Base-by-base conservation (phyloP, 2,797 vertebrate species). In the Varecia variegata region DNA sequence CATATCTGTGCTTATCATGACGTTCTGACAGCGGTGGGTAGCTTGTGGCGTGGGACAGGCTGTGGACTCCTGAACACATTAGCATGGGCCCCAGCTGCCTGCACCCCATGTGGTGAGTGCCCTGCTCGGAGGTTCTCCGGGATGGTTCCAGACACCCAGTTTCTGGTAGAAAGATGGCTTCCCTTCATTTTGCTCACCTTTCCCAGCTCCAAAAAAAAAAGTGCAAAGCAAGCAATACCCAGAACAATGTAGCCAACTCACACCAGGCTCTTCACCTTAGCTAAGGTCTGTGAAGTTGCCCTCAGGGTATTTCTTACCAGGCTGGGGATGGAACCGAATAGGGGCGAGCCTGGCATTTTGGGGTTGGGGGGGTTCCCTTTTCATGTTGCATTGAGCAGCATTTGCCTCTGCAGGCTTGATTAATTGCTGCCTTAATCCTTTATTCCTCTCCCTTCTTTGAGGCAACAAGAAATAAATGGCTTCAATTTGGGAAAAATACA, bases 391-490 rank as follows among this genome's bases (percentile, higher is more conserved):
- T 82, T 84, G 79, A 40, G 65, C 27, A 27, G 73, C 2, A 0
- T 76, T 83, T 80, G n/a, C 84, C 65, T 93, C 83, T 47, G 0
- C 17, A 32, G 89, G 68, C 87, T 86, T 85, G 25, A 93, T 93
- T 83, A 80, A 86, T 81, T 68, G 40, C 47, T 70, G 18, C 38
- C 23, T 15, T 60, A 21, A 84, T 30, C 43, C 38, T 80, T 93
- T 84, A 70, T 84, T 93, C 71, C 32, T 95, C 56, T 88, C 35
- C 15, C 7, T 5, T 91, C 77, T 93, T 94, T 15, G 13, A 62
- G 79, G 79, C 58, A 87, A 82, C 58, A 43, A 83, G 74, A 94
- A 94, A 94, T 77, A 85, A 89, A 89, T 73, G 35, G 14, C 62
- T 94, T 93, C 50, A 20, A 2, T 95, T 88, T 90, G 30, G 30